Evolutionary conservation across 2,797 vertebrate genomes (phyloP).

Genomic region (Ficedula albicollis): DNA sequence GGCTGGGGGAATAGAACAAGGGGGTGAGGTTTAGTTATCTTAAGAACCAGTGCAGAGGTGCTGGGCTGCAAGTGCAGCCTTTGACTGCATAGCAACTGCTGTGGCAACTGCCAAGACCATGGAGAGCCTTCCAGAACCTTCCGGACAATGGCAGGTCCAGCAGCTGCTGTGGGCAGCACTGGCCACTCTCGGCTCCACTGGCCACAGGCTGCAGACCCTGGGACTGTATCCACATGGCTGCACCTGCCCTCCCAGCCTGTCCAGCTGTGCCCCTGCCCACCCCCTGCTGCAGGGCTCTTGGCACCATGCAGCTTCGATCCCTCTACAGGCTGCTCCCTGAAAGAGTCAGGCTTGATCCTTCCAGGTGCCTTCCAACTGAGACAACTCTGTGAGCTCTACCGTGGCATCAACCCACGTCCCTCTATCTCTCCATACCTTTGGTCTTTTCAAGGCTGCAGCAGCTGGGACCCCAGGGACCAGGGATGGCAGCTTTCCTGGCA

Average conservation of each 20-base stretch:
- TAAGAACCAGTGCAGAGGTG: neutral
- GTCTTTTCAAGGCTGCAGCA: neutral
- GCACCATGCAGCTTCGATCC: accelerated
- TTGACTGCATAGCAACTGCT: neutral
- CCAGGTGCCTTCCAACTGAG: neutral
- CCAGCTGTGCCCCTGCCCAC: too few relatives aligned
- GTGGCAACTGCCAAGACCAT: accelerated
- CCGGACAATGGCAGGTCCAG: neutral
- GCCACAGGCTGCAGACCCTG: accelerated
- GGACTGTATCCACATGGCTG: too few relatives aligned
- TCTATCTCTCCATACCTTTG: neutral
- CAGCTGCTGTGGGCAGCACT: neutral
- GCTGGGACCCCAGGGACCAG: too few relatives aligned
- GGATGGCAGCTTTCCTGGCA: neutral
- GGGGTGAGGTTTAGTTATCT: neutral
- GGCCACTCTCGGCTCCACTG: neutral
- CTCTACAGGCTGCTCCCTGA: neutral
- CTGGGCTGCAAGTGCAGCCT: accelerated
- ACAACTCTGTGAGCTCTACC: neutral
- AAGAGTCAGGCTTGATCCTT: neutral
- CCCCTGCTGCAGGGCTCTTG: neutral
- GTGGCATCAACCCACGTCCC: too few relatives aligned
- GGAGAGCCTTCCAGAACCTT: neutral
- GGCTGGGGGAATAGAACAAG: neutral
- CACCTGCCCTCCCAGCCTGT: neutral